A percentile compares a stretch with the other conserved stretches of the same genome.
Evolutionary conservation across 2,113 vertebrate species (phyloP).

Genomic region (Nanger granti): DNA sequence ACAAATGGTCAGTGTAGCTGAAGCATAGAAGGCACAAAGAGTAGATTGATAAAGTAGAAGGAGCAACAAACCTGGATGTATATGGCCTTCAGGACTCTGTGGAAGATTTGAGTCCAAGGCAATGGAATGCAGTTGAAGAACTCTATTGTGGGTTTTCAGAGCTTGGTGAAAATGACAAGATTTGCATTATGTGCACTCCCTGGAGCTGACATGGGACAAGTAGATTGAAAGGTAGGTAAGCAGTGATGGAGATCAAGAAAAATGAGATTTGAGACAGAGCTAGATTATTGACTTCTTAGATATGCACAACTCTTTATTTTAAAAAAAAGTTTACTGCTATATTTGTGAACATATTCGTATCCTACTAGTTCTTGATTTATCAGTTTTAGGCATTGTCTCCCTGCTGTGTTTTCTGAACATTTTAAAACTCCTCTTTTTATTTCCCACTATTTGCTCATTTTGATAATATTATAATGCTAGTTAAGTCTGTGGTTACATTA

Average conservation of each 20-base stretch:
- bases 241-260: not conserved
- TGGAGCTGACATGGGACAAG: not conserved
- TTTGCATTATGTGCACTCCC: not conserved
- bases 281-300: not conserved
- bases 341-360: not conserved
- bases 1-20: not conserved
- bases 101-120: not conserved
- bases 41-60: not conserved
- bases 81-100: not conserved
- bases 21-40: not conserved
- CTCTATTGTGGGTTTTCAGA: not conserved
- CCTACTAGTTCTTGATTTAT: not conserved
- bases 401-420: not conserved
- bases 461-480: not conserved
- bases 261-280: not conserved
- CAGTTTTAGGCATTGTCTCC: not conserved
- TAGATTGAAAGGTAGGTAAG: not conserved
- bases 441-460: not conserved
- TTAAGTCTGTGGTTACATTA: not conserved
- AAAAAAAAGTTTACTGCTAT: not conserved
- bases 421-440: not conserved
- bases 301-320: not conserved
- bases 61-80: fast-evolving
- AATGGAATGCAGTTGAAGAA: not conserved
- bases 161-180: not conserved